Conservation (phyloP, 2,888 invertebrate species). For the Drosophila borborema region DNA sequence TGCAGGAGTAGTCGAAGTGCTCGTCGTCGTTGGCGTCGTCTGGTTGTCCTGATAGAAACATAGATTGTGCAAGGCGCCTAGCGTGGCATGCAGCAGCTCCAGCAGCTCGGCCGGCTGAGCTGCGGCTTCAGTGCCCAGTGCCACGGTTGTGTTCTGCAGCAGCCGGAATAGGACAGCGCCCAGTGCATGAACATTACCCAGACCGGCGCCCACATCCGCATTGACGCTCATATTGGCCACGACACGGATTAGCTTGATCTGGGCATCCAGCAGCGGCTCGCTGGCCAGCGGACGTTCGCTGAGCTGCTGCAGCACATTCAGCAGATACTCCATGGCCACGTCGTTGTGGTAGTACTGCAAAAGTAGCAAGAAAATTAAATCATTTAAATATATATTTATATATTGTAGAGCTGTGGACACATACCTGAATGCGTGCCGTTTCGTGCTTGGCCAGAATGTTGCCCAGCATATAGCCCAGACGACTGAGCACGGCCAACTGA, state of each 20-base stretch:
- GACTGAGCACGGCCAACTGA: conserved; percentile 83
- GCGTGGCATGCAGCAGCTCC: conserved; percentile 91
- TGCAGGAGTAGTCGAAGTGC: conserved; percentile 19
- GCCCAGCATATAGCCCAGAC: conserved; percentile 93
- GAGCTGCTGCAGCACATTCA: conserved; percentile 86
- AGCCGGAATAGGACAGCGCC: conserved; percentile 85
- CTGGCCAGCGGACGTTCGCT: conserved; percentile 83
- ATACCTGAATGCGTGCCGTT: conserved; percentile 88
- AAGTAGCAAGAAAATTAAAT: neutral
- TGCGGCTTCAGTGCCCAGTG: conserved; percentile 25
- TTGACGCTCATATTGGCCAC: conserved; percentile 93
- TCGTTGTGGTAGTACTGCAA: conserved; percentile 87
- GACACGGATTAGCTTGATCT: conserved; percentile 88
- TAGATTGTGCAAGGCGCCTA: conserved; percentile 94
- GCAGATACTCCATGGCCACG: conserved; percentile 86
- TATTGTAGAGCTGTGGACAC: conserved; percentile 30
- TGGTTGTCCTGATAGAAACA: conserved; percentile 89
- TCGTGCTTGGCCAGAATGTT: conserved; percentile 93
- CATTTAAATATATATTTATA: neutral
- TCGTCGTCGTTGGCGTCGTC: conserved; percentile 75
- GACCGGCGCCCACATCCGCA: conserved; percentile 89
- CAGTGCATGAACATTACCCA: conserved; percentile 85
- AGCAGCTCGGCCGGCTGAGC: conserved; percentile 86
- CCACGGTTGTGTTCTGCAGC: conserved; percentile 55
- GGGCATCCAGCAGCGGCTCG: conserved; percentile 85